A percentile compares a stretch with the other conserved stretches of the same genome.
phyloP scores from a whole-genome alignment of 2,888 invertebrate genomes.

The Argyresthia albistria region DNA sequence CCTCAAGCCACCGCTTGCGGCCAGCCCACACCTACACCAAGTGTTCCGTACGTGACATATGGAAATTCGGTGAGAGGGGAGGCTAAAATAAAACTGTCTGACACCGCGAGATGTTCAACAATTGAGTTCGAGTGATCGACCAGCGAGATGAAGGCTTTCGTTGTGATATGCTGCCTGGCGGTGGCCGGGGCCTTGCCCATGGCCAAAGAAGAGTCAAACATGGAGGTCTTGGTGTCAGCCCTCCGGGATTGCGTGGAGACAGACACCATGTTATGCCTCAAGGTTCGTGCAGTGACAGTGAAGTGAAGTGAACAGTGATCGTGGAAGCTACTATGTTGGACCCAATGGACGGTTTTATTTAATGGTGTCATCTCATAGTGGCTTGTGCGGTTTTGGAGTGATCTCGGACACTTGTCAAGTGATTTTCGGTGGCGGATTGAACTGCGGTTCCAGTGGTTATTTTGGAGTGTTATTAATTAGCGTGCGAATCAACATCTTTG shows the following conservation, averaged over 20 bases:
- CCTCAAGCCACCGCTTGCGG: slow-evolving; percentile 12
- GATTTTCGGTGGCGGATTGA: no score
- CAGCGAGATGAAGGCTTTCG: slow-evolving; percentile 44
- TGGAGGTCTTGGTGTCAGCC: slow-evolving; percentile 50
- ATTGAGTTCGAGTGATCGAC: slow-evolving; percentile 40
- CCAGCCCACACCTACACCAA: slow-evolving; percentile 9
- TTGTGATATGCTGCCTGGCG: slow-evolving; percentile 42
- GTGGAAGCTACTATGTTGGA: background rate
- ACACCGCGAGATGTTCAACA: slow-evolving; percentile 45
- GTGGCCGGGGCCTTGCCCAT: slow-evolving; percentile 47
- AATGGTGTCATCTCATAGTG: background rate
- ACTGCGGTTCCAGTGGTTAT: no score
- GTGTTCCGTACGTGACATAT: slow-evolving; percentile 44
- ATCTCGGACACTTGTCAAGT: no score
- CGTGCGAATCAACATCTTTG: no score
- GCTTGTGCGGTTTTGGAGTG: background rate
- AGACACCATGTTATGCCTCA: slow-evolving; percentile 79
- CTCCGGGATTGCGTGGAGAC: slow-evolving; percentile 80
- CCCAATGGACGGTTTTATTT: background rate
- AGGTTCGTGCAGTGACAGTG: slow-evolving; percentile 72
- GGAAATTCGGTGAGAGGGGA: slow-evolving; percentile 44
- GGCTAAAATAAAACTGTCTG: slow-evolving; percentile 57
- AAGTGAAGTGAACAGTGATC: slow-evolving; percentile 28
- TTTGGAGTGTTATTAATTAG: no score
- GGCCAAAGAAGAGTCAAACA: slow-evolving; percentile 44